Base-by-base conservation (phyloP, 2,797 vertebrate genomes). In the Etheostoma perlongum region DNA sequence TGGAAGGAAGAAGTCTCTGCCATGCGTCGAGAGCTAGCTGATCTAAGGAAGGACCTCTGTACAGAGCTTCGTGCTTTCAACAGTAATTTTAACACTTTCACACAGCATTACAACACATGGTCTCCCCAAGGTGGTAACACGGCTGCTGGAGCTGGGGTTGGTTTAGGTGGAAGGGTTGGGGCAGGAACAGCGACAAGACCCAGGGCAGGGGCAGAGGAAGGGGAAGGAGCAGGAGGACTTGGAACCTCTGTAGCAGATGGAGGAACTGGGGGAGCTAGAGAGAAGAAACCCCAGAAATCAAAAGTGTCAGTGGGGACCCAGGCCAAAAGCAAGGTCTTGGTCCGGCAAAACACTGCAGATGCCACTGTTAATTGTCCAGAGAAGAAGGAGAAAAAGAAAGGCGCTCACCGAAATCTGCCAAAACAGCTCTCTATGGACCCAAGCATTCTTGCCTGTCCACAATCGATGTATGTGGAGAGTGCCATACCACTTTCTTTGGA, bases 1-100 rank as follows among this genome's bases (percentile, higher is more conserved):
- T 95, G 95, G 95, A 94, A 95, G 68, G 95, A 96, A 74, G 95
- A 96, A 70, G 95, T 96, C 42, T 95, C 95, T 0, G 95, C 95
- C 67, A 96, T 96, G 95, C 94, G 95, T 15, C 88, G 92, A 72
- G 95, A 96, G 82, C 87, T 96, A 19, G 92, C 95, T 2, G 94
- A 96, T 16, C 95, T 96, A 55, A 89, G 95, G 76, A 92, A 91
- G 72, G 95, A 96, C 85, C 93, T 96, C 40, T 96, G 95, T 79
- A 92, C 91, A 71, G 95, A 96, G 74, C 94, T 95, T 11, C 92
- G 95, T 70, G 95, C 95, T 78, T 96, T 96, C 81, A 96, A 96
- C 88, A 95, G 90, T 74, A 94, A 95, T 84, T 95, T 95, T 63
- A 95, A 94, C 74, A 93, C 91, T 30, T 96, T 96, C 67, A 94